Evolutionary conservation across 2,797 vertebrate species (phyloP).

Genomic region (Champsocephalus gunnari): DNA sequence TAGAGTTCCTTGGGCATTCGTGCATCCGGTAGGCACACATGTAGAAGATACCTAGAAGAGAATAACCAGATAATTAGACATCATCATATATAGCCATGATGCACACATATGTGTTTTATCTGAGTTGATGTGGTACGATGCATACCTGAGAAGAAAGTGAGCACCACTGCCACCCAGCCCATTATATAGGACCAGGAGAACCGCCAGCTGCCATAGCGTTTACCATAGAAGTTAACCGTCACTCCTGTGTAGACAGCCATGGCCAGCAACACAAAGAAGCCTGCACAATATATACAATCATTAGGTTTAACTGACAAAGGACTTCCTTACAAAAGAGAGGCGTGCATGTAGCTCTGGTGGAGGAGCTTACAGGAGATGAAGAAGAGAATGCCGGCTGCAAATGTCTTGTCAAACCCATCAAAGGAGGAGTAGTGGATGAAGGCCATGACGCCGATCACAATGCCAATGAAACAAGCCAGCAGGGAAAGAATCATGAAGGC

Average conservation of each 20-base stretch:
- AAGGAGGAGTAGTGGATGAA: constrained; percentile 88
- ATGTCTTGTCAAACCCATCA: constrained; percentile 87
- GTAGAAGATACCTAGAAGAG: constrained; percentile 86
- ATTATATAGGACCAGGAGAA: constrained; percentile 90
- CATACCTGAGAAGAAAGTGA: constrained; percentile 88
- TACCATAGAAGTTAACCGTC: constrained; percentile 88
- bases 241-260: constrained; percentile 89
- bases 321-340: not conserved
- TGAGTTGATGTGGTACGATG: not conserved
- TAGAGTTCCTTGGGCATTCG: constrained; percentile 85
- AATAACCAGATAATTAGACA: not conserved
- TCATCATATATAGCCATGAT: not conserved
- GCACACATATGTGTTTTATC: not conserved
- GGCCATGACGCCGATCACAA: constrained; percentile 87
- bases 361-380: constrained; percentile 86
- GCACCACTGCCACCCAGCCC: constrained; percentile 89
- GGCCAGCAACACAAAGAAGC: constrained; percentile 88
- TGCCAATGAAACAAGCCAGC: constrained; percentile 87
- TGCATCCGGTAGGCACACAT: constrained; percentile 90
- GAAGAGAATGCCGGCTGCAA: constrained; percentile 88
- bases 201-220: constrained; percentile 87
- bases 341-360: accelerated
- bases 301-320: not conserved
- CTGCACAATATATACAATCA: constrained; percentile 52
- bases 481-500: constrained; percentile 89